These are phyloP conservation scores for Orientallactaga sibirica DNA, from an alignment of 2,797 vertebrate species.

Conservation along the genomic window DNA sequence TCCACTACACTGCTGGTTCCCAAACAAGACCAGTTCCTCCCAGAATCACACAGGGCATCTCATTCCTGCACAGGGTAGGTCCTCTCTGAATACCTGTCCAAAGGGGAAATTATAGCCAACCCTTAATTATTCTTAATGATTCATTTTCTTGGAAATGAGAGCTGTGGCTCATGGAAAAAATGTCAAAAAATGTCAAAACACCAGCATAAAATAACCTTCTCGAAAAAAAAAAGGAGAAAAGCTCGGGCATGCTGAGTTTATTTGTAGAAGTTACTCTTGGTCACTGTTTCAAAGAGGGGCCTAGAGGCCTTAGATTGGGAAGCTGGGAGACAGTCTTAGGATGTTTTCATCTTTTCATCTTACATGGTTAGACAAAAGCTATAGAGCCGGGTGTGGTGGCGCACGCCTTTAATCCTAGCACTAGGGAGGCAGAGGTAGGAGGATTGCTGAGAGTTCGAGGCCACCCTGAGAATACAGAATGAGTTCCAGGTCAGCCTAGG, in stretches of 20 bases:
- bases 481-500: too few species aligned
- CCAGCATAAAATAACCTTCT: too few species aligned
- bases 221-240: background rate
- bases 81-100: background rate
- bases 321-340: fast-evolving
- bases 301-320: background rate
- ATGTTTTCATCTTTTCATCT: fast-evolving
- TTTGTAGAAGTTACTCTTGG: fast-evolving
- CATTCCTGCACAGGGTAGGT: too few species aligned
- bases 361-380: background rate
- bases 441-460: too few species aligned
- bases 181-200: background rate
- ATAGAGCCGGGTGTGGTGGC: fast-evolving
- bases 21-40: background rate
- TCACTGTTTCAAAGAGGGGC: background rate
- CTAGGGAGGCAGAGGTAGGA: too few species aligned
- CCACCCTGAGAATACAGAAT: too few species aligned
- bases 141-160: background rate
- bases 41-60: background rate
- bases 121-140: background rate
- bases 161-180: background rate
- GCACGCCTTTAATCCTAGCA: too few species aligned
- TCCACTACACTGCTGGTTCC: background rate
- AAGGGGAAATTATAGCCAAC: background rate
- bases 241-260: background rate